Base-by-base conservation (phyloP, 1,140 invertebrate genomes). In the Papilio aristodemus region DNA sequence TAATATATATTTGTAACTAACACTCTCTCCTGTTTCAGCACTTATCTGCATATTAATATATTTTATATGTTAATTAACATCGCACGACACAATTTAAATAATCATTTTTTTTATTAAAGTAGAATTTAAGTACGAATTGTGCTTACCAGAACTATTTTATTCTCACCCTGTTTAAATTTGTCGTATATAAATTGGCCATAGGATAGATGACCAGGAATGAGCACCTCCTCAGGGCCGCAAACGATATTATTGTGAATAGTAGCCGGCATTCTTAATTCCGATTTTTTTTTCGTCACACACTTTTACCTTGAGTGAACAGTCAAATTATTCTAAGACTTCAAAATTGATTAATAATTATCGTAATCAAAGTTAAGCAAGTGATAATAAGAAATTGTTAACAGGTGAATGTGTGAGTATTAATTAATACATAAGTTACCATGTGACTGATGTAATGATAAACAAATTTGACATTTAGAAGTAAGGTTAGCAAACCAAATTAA, bases 111-210 rank as follows among this genome's bases (percentile, higher is more conserved):
- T 8, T 6, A 46, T 22, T 9, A 22, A 19, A 46, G 10, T 50
- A 10, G 2, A 3, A 3, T 32, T 22, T 25, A 0, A 54, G 22
- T 54, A 11, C 11, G 2, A 50, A 58, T 14, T 32, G 46, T 39
- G 81, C 83, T 88, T 74, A 91, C 90, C 72, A 84, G 71, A 8
- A 89, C 89, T 32, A 78, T 73, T 64, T 81, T 80, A 71, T 84
- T 66, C 41, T 84, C 89, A 4, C 86, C 87, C 62, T 69, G 79
- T 75, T 87, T 87, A n/a, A 91, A 68, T 75, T 86, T 82, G 67
- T 89, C 86, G 71, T 83, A 91, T 39, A 91, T 68, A 74, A 85
- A 87, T 68, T 91, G 87, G 1, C 86, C 87, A 77, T 79, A 91
- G 2, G 87, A 90, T 62, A 91, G 81, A 79, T 91, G 86, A n/a